phyloP scores from a whole-genome alignment of 2,797 vertebrate species.

The Aselliscus stoliczkanus region DNA sequence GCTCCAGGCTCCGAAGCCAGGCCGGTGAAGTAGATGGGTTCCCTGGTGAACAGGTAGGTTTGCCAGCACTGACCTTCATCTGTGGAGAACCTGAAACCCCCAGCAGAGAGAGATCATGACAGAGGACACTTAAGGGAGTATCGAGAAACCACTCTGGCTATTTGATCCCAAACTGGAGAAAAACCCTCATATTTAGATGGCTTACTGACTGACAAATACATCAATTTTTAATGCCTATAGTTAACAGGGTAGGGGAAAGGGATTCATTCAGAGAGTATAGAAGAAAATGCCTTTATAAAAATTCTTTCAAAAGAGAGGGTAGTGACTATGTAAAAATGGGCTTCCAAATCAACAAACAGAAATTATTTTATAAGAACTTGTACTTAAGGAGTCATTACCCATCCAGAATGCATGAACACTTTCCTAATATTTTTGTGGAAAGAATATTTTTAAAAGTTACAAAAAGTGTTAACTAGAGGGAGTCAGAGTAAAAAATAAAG shows the following conservation, averaged over 20 bases:
- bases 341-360: slow-evolving; percentile 15
- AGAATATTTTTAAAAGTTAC: background rate
- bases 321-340: background rate
- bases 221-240: background rate
- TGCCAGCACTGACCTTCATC: slow-evolving; percentile 97
- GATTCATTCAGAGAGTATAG: background rate
- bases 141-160: background rate
- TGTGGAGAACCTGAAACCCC: slow-evolving; percentile 89
- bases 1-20: slow-evolving; percentile 95
- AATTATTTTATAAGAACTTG: slow-evolving; percentile 31
- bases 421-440: background rate
- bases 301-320: background rate
- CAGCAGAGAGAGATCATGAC: background rate
- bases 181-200: background rate
- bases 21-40: slow-evolving; percentile 91
- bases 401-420: background rate
- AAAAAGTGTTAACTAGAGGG: background rate
- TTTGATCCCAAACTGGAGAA: background rate
- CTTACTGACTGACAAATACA: background rate
- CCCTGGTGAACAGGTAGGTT: slow-evolving; percentile 85
- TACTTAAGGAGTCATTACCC: background rate
- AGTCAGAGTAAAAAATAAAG: background rate
- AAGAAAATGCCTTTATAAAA: slow-evolving; percentile 11
- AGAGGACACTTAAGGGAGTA: background rate
- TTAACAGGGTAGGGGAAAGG: background rate